phyloP scores from a whole-genome alignment of 2,113 vertebrate genomes.

The Orientallactaga bullata region DNA sequence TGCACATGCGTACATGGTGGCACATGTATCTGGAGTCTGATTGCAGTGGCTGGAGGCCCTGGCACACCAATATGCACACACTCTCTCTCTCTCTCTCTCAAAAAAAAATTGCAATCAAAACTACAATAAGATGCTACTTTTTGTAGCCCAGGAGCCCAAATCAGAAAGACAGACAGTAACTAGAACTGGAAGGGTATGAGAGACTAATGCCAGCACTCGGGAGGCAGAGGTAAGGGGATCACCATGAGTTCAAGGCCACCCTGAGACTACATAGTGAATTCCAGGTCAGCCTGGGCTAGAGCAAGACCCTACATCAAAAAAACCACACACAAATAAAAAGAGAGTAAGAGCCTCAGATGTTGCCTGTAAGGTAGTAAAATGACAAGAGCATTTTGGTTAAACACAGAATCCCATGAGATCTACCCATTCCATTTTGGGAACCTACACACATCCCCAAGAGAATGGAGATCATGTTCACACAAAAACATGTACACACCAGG shows the following conservation, averaged over 20 bases:
- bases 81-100: too few relatives aligned
- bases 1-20: too few relatives aligned
- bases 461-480: not conserved
- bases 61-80: too few relatives aligned
- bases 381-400: not conserved
- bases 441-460: not conserved
- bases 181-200: not conserved
- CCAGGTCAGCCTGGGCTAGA: too few relatives aligned
- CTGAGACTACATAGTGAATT: too few relatives aligned
- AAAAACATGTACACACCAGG: not conserved
- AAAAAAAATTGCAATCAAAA: not conserved
- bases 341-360: not conserved
- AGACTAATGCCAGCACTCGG: too few relatives aligned
- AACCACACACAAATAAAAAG: too few relatives aligned
- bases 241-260: too few relatives aligned
- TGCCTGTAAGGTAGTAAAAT: not conserved
- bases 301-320: too few relatives aligned
- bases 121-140: not conserved
- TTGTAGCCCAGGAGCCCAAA: not conserved
- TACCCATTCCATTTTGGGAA: not conserved
- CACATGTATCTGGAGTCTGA: too few relatives aligned
- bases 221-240: too few relatives aligned
- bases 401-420: not conserved
- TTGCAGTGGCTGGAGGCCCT: too few relatives aligned
- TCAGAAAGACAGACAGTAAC: not conserved